Evolutionary conservation across 2,113 vertebrate genomes (phyloP), one percentile per base, ranked within the genome.

Genomic region (Hyaena hyaena): DNA sequence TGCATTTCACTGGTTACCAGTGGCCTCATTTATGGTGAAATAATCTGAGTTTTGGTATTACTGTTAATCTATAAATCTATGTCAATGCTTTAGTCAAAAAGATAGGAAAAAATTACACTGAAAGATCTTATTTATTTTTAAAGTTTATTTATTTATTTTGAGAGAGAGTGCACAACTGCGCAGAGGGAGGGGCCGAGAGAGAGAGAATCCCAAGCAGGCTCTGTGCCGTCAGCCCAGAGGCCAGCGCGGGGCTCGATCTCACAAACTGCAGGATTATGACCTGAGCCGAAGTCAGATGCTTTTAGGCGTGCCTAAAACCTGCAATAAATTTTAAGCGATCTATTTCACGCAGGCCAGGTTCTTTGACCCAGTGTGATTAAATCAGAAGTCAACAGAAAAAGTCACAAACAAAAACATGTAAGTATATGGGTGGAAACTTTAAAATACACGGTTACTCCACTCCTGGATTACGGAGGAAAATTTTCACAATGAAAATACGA

Each of bases 321-420:
- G 50, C 33, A 31, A 17, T 83, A 7, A 43, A 69, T 77, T 87
- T 74, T 84, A 83, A 76, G 90, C 84, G 84, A 14, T 95, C 76
- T 66, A 0, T 82, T 53, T 61, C 93, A 63, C 6, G 45, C 90
- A 92, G 61, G 85, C 43, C 83, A 21, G 0, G 4, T 58, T 68
- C 73, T 96, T 83, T 87, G 74, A 74, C 90, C 87, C 66, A 83
- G 68, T 90, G 21, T 68, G 55, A 90, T 90, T 96, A 79, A 95
- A 83, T 90, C 63, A 69, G 76, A 88, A 39, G 17, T 66, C 66
- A 58, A 23, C 65, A 86, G 84, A 48, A 88, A 61, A 68, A 17
- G 53, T 71, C 86, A 35, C 43, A 76, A 96, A 81, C 53, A 7
- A 83, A 96, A 91, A 80, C 28, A 63, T 8, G 5, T 69, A 88